Evolutionary conservation across 2,888 invertebrate genomes (phyloP).

Genomic region (Chaetogeoica ovagalla): DNA sequence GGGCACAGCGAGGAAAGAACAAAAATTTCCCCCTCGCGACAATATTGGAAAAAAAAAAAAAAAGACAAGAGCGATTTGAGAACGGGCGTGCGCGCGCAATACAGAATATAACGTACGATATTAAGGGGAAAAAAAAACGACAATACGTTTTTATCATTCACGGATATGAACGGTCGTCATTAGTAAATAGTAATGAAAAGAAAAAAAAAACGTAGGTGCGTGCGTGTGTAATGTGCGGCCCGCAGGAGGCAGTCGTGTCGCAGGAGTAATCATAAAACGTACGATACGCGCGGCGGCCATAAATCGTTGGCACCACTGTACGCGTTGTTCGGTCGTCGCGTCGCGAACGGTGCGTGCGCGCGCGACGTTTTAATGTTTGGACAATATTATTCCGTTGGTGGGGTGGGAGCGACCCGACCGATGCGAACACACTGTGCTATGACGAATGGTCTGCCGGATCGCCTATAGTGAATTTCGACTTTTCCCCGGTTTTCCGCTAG

Average conservation of each 20-base stretch:
- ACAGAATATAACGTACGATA: too few species aligned
- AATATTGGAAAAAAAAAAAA: too few species aligned
- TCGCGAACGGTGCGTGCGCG: conserved; percentile 33
- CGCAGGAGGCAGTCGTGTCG: too few species aligned
- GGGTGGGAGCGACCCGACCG: conserved; percentile 53
- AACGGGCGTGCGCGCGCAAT: too few species aligned
- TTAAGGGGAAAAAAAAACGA: too few species aligned
- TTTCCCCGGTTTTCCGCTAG: conserved; percentile 52
- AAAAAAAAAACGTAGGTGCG: not conserved
- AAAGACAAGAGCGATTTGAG: too few species aligned
- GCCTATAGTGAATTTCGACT: conserved; percentile 52
- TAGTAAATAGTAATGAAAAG: too few species aligned
- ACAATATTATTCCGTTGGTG: conserved; percentile 46
- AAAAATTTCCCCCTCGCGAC: too few species aligned
- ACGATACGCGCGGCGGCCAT: not conserved
- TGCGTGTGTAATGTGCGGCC: not conserved
- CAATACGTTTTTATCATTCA: too few species aligned
- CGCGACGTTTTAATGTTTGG: conserved; percentile 41
- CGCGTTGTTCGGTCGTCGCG: not conserved
- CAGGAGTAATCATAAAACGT: not conserved
- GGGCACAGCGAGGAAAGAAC: too few species aligned
- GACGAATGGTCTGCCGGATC: conserved; percentile 52
- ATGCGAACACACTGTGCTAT: conserved; percentile 52
- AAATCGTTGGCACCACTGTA: conserved; percentile 51
- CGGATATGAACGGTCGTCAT: too few species aligned